A percentile compares a stretch with the other conserved stretches of the same genome.
These are phyloP conservation scores for Helogale parvula DNA, from an alignment of 2,113 vertebrate species.

Conservation along the genomic window DNA sequence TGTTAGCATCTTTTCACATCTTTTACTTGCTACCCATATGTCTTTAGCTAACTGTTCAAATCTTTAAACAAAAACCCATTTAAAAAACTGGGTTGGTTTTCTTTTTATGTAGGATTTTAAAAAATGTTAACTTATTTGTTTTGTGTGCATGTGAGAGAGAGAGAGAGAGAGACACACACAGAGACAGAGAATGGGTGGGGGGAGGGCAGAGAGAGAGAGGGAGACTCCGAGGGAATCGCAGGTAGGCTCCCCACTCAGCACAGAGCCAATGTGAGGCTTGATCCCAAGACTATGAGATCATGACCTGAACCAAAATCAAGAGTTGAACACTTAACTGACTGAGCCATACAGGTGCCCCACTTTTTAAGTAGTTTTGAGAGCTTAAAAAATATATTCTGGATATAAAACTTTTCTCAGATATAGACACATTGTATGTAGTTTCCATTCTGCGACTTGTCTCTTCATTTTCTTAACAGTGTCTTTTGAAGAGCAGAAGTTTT, in stretches of 20 bases:
- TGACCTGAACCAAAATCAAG: no score
- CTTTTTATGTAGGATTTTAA: neutral
- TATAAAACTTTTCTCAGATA: neutral
- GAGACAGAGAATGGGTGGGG: no score
- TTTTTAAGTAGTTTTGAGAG: neutral
- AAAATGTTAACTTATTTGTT: no score
- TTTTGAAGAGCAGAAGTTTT: conserved; percentile 20
- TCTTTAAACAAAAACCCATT: neutral
- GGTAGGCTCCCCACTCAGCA: no score
- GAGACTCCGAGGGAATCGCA: no score
- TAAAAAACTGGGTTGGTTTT: neutral
- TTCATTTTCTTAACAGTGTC: neutral
- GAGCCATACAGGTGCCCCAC: no score
- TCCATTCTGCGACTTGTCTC: neutral
- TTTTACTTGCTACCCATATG: neutral
- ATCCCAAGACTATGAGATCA: no score
- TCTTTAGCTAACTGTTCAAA: neutral
- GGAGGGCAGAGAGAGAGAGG: no score
- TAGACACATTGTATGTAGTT: neutral
- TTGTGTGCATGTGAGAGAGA: no score
- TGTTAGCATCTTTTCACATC: neutral
- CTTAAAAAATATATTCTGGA: neutral
- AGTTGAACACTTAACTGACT: no score
- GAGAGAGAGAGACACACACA: no score
- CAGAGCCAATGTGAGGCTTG: no score